Percentiles rank a stretch among this genome's conserved stretches.
These are phyloP conservation scores for Harpalus rubripes DNA, from an alignment of 2,888 invertebrate genomes.

Conservation along the genomic window DNA sequence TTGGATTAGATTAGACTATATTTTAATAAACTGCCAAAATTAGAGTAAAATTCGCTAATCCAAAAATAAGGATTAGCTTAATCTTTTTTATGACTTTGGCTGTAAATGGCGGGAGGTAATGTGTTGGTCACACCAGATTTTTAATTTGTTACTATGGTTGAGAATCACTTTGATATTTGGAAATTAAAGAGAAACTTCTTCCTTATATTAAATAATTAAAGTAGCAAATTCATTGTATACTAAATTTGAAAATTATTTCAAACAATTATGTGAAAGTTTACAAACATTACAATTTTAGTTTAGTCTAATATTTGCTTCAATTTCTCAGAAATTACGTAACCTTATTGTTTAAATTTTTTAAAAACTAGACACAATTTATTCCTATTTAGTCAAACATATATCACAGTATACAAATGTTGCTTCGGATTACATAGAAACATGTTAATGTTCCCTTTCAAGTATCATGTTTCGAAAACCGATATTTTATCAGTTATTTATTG, in stretches of 20 bases:
- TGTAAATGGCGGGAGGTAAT: too few relatives aligned
- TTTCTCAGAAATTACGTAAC: neutral
- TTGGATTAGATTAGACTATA: too few relatives aligned
- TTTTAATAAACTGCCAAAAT: too few relatives aligned
- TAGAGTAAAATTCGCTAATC: too few relatives aligned
- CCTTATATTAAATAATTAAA: too few relatives aligned
- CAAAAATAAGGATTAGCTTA: too few relatives aligned
- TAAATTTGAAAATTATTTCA: neutral
- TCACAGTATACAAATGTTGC: neutral
- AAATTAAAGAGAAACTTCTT: too few relatives aligned
- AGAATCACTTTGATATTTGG: too few relatives aligned
- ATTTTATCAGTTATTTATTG: slow-evolving; percentile 20
- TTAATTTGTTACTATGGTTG: too few relatives aligned
- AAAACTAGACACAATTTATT: neutral
- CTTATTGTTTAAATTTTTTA: neutral
- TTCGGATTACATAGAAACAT: neutral
- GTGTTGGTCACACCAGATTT: too few relatives aligned
- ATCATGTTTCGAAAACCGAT: neutral
- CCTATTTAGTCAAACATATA: neutral
- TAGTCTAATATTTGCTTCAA: neutral
- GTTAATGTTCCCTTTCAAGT: neutral
- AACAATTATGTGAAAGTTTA: slow-evolving; percentile 2
- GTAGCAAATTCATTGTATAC: neutral
- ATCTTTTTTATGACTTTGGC: too few relatives aligned
- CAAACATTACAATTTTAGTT: neutral